phyloP scores from a whole-genome alignment of 2,113 vertebrate species.

The Thryonomys swinderianus region DNA sequence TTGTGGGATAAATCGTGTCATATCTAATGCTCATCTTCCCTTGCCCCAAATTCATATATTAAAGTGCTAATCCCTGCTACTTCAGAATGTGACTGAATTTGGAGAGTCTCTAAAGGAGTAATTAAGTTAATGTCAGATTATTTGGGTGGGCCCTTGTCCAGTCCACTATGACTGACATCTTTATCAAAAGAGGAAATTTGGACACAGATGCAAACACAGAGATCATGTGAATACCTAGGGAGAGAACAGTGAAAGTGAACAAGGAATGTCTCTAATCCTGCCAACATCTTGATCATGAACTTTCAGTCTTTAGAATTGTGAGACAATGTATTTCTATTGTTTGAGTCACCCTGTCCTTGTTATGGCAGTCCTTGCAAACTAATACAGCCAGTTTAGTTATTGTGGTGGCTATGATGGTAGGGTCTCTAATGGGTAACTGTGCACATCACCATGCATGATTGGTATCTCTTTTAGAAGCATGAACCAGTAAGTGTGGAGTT shows the following conservation, averaged over 20 bases:
- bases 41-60: neutral
- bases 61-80: neutral
- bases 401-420: neutral
- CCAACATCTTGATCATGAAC: neutral
- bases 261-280: neutral
- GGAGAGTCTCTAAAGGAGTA: neutral
- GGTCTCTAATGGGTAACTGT: neutral
- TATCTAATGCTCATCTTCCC: neutral
- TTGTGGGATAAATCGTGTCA: neutral
- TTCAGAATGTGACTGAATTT: neutral
- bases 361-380: neutral
- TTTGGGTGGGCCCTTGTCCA: neutral
- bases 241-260: neutral
- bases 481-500: no score
- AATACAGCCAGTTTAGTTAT: neutral
- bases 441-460: neutral
- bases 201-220: neutral
- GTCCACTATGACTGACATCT: neutral
- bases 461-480: neutral
- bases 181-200: neutral
- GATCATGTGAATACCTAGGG: neutral
- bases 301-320: neutral
- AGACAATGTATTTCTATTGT: neutral
- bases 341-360: neutral
- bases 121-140: neutral